Evolutionary conservation across 2,888 invertebrate species (phyloP).

Genomic region (Ophion ventricosus): DNA sequence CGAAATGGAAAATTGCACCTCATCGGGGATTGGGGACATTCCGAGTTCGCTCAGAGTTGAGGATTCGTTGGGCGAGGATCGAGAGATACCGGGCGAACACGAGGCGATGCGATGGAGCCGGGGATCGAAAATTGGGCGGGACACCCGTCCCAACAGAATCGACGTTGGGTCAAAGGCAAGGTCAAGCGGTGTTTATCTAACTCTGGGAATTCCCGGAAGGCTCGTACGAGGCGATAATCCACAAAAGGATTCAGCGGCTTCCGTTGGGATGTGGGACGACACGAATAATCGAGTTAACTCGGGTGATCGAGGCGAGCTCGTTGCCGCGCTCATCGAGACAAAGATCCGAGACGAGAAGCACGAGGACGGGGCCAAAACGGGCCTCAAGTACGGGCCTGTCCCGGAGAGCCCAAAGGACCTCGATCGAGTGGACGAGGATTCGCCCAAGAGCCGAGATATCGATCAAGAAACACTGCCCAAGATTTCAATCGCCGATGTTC

Average conservation of each 20-base stretch:
- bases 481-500: slow-evolving; percentile 10
- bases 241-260: not conserved
- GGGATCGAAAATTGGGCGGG: not conserved
- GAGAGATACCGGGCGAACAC: not conserved
- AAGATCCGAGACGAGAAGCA: slow-evolving; percentile 11
- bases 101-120: not conserved
- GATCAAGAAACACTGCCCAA: not conserved
- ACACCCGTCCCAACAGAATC: slow-evolving; percentile 33
- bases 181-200: slow-evolving; percentile 21
- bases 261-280: slow-evolving; percentile 11
- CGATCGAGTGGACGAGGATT: not conserved
- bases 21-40: not conserved
- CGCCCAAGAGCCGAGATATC: slow-evolving; percentile 8
- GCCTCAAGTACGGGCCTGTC: not conserved
- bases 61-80: slow-evolving; percentile 6
- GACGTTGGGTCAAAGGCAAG: slow-evolving; percentile 16
- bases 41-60: slow-evolving; percentile 34
- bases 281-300: slow-evolving; percentile 1
- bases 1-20: not conserved
- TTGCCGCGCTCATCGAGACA: not conserved
- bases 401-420: not conserved
- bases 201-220: slow-evolving; percentile 36
- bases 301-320: not conserved
- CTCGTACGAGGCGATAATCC: not conserved
- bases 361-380: not conserved